These are phyloP conservation scores for Pocillopora verrucosa DNA, from an alignment of 64 coral and sea anemone species.

Conservation along the genomic window DNA sequence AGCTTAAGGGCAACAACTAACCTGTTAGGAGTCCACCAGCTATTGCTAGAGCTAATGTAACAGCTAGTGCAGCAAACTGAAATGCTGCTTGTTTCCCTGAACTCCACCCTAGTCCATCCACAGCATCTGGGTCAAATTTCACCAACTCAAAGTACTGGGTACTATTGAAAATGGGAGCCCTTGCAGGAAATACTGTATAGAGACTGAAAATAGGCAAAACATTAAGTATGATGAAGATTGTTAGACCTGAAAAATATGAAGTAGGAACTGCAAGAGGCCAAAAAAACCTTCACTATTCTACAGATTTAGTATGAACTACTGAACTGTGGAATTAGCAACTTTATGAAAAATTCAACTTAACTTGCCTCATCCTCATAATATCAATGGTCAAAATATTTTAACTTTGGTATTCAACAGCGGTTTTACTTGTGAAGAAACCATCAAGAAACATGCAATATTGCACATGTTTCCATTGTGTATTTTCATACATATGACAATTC, in stretches of 20 bases:
- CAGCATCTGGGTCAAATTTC: constrained; percentile 45
- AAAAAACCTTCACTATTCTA: too few species aligned
- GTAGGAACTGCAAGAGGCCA: too few species aligned
- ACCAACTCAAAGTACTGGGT: constrained; percentile 76
- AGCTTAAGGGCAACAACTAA: constrained; percentile 5
- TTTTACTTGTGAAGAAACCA: too few species aligned
- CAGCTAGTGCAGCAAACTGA: constrained; percentile 77
- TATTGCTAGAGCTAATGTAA: constrained; percentile 63
- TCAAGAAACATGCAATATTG: too few species aligned
- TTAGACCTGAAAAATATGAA: neutral
- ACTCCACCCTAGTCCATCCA: constrained; percentile 69
- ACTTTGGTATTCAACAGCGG: too few species aligned
- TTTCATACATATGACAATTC: too few species aligned
- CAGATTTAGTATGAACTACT: too few species aligned
- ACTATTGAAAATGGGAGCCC: constrained; percentile 77
- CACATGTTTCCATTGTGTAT: too few species aligned
- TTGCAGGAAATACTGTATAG: constrained; percentile 71
- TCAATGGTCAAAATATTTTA: too few species aligned
- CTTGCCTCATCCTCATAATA: too few species aligned
- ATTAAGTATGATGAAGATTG: neutral
- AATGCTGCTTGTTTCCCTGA: constrained; percentile 69
- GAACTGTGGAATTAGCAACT: too few species aligned
- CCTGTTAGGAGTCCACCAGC: constrained; percentile 78
- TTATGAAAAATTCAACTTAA: too few species aligned
- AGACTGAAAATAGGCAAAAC: constrained; percentile 34